Conservation (phyloP, 2,888 invertebrate genomes). For the Monopis laevigella region DNA sequence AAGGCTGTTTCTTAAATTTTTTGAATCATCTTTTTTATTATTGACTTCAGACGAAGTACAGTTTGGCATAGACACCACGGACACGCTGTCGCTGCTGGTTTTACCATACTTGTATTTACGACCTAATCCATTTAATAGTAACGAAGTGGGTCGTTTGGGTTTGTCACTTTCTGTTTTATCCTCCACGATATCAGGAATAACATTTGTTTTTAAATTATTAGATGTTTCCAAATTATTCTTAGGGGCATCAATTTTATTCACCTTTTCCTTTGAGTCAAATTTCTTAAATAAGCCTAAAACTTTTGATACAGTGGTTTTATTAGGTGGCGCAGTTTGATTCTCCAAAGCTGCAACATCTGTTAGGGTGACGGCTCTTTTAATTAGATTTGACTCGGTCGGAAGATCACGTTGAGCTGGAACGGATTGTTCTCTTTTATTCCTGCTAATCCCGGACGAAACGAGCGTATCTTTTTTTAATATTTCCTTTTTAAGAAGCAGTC, state of each 20-base stretch:
- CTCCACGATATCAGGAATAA: constrained; percentile 21
- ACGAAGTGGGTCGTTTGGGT: constrained; percentile 61
- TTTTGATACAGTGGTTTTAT: constrained; percentile 75
- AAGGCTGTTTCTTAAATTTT: constrained; percentile 56
- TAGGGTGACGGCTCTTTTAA: constrained; percentile 77
- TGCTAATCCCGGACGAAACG: constrained; percentile 58
- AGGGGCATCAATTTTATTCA: constrained; percentile 28
- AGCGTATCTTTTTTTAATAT: constrained; percentile 31
- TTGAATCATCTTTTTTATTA: constrained; percentile 42
- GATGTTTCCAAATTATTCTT: constrained; percentile 29
- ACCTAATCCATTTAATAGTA: constrained; percentile 62
- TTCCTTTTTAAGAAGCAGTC: constrained; percentile 24
- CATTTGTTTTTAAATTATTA: constrained; percentile 23
- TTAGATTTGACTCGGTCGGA: constrained; percentile 71
- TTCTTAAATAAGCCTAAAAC: constrained; percentile 82
- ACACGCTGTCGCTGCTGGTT: constrained; percentile 50
- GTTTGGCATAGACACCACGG: constrained; percentile 28
- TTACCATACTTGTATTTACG: constrained; percentile 59
- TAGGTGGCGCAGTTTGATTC: constrained; percentile 43
- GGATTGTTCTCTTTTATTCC: constrained; percentile 73
- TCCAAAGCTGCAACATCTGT: constrained; percentile 70
- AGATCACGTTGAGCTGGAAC: constrained; percentile 64
- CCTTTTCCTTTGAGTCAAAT: constrained; percentile 69
- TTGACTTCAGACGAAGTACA: constrained; percentile 29
- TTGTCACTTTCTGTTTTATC: constrained; percentile 36